Conservation (phyloP, 2,797 vertebrate species). For the Cheirogaleus major region DNA sequence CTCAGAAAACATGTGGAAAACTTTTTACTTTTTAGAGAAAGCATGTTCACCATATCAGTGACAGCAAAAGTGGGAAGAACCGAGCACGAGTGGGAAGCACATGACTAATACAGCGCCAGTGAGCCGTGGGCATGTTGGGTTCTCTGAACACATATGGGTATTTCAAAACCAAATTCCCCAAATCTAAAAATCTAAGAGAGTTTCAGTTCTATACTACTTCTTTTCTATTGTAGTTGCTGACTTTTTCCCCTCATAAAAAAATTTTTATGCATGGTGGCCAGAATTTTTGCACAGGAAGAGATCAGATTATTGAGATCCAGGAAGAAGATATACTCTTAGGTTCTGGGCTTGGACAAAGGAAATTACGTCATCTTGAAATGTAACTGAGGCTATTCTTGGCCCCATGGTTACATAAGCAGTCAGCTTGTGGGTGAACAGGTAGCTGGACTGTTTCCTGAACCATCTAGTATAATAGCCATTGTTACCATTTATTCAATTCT, state of each 20-base stretch:
- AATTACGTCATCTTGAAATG: slow-evolving; percentile 3
- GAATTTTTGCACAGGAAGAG: neutral
- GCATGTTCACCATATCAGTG: neutral
- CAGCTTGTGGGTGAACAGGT: neutral
- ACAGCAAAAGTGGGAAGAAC: neutral
- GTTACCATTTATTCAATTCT: slow-evolving; percentile 17
- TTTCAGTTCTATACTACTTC: neutral
- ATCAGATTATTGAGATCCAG: neutral
- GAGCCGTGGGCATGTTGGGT: neutral
- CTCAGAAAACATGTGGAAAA: neutral
- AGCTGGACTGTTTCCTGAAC: neutral
- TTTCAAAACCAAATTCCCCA: neutral
- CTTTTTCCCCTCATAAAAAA: neutral
- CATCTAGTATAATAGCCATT: neutral
- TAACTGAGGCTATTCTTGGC: neutral
- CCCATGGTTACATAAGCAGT: neutral
- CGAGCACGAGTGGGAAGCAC: neutral
- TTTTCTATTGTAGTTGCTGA: neutral
- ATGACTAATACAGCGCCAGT: neutral
- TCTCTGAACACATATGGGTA: neutral
- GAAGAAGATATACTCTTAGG: neutral
- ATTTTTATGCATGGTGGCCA: neutral
- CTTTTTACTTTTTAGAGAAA: neutral
- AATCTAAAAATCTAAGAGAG: neutral
- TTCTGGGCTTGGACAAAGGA: neutral